Evolutionary conservation across 1,140 invertebrate genomes (phyloP), one percentile per base, ranked within the genome.

Genomic region (Meteorus sp.): DNA sequence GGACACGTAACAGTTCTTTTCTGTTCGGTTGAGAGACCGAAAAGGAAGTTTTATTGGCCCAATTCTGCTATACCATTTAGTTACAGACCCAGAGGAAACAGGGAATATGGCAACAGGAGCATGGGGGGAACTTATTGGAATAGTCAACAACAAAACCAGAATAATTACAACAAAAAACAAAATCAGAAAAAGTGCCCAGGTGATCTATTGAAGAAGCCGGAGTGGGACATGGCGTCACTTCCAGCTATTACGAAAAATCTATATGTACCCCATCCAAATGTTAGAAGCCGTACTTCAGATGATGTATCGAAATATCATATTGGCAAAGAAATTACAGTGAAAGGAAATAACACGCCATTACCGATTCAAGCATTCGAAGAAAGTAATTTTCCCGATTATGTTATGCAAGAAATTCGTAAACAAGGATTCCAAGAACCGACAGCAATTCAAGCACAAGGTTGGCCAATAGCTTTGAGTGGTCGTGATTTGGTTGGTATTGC

Each of bases 401-500:
- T 93, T 3, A 87, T 92, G 79, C 84, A 85, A 37, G 87, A 89
- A 63, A 89, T 94, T 53, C 84, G 86, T 62, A 94, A 94, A 66
- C 88, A 91, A 69, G 89, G 89, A 22, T 95, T 91, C 79, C 78
- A 84, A 60, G 86, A 90, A 64, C 95, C 94, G 6, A 97, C 92
- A 60, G 86, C 91, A 17, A 96, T 94, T 68, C 91, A 94, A 76
- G 85, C 90, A 33, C 90, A 92, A 76, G 91, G 91, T 29, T 97
- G 94, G 94, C 94, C 94, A 31, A 93, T 97, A 70, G 94, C 94
- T 64, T 78, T 97, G 2, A 92, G 88, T 74, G 95, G 94, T 15
- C 85, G 89, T 59, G 94, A 97, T 79, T 86, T 96, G 82, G 92
- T 95, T 48, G 95, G 95, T 19, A 97, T 98, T 74, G 96, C 97